Evolutionary conservation across 2,113 vertebrate species (phyloP), one percentile per base, ranked within the genome.

Genomic region (Percina caprodes): DNA sequence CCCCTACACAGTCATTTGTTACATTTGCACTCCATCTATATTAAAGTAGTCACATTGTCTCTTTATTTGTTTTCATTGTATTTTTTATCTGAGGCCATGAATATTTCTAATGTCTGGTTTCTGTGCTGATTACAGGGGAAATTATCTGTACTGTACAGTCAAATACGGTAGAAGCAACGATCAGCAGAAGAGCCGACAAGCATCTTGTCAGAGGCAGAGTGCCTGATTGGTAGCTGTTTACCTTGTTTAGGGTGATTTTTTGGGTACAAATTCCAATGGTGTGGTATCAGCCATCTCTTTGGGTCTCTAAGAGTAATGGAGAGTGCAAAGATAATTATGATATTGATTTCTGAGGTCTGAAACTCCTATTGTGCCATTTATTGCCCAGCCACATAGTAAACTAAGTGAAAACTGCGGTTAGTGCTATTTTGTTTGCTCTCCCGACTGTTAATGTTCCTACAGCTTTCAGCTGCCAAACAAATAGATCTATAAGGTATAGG

Each of bases 271-370:
- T 72, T 56, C 26, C 42, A 21, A 2, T 58, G 60, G 74, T 46
- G 18, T 73, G 58, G 39, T 73, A 12, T 75, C 59, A 35, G 21
- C 42, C 39, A 24, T 69, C 39, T 56, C 48, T 58, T n/a, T 33
- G 46, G 74, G 65, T 73, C 74, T 61, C 39, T 15, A 6, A 62
- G 42, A 62, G 65, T 73, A 51, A 69, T 51, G 49, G 56, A 62
- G 18, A 65, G 61, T 58, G 66, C 26, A 42, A 85, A 33, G 49
- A 77, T 77, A 80, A 73, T 74, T 52, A 71, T 74, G 33, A 16
- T 58, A 79, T 90, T 66, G 82, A 86, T 88, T 90, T 70, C 63
- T 72, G 16, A 66, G 55, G 70, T 66, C 62, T 45, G 24, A 69
- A 86, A 80, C n/a, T 59, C 52, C 52, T 65, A 61, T 42, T 30